Conservation (phyloP, 2,888 invertebrate genomes). For the Phania funesta region DNA sequence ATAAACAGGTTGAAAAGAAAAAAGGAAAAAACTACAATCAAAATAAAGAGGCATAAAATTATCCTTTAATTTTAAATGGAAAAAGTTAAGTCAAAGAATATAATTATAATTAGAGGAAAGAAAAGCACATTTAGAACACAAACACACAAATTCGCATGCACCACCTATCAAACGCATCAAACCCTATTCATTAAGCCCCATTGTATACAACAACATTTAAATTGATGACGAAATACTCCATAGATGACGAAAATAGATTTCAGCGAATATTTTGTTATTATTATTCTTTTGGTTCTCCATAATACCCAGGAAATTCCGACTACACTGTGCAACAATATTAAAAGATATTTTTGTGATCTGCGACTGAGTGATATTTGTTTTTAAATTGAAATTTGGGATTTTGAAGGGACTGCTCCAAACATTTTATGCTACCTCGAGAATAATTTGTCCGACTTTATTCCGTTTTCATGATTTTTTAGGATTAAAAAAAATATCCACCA, state of each 20-base stretch:
- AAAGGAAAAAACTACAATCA: neutral
- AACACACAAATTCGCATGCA: neutral
- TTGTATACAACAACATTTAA: conserved; percentile 38
- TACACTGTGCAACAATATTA: neutral
- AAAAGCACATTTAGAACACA: no score
- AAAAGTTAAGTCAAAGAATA: no score
- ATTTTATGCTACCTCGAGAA: no score
- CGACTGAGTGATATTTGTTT: no score
- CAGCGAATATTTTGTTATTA: neutral
- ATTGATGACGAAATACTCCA: conserved; percentile 46
- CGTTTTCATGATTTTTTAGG: no score
- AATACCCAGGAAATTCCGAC: conserved; percentile 13
- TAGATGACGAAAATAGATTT: conserved; percentile 53
- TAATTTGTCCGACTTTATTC: no score
- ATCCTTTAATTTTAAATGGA: conserved; percentile 40
- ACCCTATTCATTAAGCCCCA: conserved; percentile 52
- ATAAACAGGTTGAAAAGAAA: neutral
- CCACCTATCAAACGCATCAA: no score
- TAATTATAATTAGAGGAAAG: no score
- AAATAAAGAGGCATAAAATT: conserved; percentile 13
- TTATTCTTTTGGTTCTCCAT: neutral
- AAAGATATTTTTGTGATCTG: neutral
- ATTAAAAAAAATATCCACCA: no score
- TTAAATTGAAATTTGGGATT: no score
- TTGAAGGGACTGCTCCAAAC: no score